Percentiles rank a stretch among this genome's conserved stretches.
These are phyloP conservation scores for Cryptosula pallasiana DNA, from an alignment of 2,888 invertebrate species.

Conservation along the genomic window DNA sequence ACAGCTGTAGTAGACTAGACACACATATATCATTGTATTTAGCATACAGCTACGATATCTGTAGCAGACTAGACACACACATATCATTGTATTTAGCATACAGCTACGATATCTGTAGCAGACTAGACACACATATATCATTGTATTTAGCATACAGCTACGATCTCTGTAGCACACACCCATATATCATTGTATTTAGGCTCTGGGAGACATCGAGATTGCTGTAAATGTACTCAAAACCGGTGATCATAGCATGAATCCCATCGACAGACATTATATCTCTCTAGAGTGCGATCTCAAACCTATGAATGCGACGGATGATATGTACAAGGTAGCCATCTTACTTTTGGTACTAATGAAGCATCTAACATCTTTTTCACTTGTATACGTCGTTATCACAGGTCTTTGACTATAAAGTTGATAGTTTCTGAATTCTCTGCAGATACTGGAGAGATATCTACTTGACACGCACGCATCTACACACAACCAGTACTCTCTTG, in stretches of 20 bases:
- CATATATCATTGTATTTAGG: constrained; percentile 39
- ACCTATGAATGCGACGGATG: constrained; percentile 40
- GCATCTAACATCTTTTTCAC: neutral
- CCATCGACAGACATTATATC: constrained; percentile 55
- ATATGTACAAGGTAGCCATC: constrained; percentile 49
- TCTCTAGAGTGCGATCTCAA: constrained; percentile 52
- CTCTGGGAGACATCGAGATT: constrained; percentile 55
- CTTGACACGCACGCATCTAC: constrained; percentile 55
- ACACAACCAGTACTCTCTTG: constrained; percentile 54
- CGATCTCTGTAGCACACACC: neutral
- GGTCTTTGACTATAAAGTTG: too few species aligned
- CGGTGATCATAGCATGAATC: constrained; percentile 47
- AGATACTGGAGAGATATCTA: constrained; percentile 54
- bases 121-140: too few species aligned
- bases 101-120: too few species aligned
- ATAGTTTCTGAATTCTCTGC: too few species aligned
- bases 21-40: too few species aligned
- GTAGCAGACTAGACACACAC: too few species aligned
- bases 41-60: too few species aligned
- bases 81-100: too few species aligned
- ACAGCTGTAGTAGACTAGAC: too few species aligned
- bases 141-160: constrained; percentile 15
- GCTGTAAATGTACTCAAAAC: constrained; percentile 54
- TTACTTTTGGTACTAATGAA: neutral
- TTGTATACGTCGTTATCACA: neutral